Conservation (phyloP, 2,113 vertebrate species). For the Vidua macroura region DNA sequence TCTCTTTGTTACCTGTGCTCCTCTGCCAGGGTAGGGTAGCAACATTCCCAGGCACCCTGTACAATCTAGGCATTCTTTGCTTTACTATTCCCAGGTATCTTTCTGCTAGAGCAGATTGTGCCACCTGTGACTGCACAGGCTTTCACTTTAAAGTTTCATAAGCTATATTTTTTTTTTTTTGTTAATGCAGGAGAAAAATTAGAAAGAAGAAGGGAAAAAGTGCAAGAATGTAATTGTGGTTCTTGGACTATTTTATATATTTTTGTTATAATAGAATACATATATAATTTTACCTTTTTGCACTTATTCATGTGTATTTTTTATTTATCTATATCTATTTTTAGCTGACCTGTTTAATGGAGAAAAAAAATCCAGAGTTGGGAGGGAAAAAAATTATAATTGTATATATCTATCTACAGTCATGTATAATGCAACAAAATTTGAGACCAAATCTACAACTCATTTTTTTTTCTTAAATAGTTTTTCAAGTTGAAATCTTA, state of each 20-base stretch:
- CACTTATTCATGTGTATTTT: background rate
- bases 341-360: background rate
- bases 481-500: conserved; percentile 67
- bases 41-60: background rate
- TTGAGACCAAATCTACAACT: background rate
- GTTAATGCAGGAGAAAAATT: background rate
- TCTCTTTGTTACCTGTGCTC: background rate
- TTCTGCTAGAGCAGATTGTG: background rate
- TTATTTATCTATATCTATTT: background rate
- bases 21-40: background rate
- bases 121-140: background rate
- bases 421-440: background rate
- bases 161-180: background rate
- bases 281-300: background rate
- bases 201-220: background rate
- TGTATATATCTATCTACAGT: background rate
- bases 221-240: background rate
- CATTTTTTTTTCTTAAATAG: background rate
- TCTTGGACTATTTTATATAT: background rate
- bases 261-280: background rate
- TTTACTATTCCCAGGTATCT: background rate
- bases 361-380: background rate
- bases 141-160: background rate
- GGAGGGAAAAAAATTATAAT: background rate
- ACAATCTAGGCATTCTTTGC: background rate